Evolutionary conservation across 1,140 invertebrate species (phyloP), one percentile per base, ranked within the genome.

Genomic region (Saccostrea cuccullata): DNA sequence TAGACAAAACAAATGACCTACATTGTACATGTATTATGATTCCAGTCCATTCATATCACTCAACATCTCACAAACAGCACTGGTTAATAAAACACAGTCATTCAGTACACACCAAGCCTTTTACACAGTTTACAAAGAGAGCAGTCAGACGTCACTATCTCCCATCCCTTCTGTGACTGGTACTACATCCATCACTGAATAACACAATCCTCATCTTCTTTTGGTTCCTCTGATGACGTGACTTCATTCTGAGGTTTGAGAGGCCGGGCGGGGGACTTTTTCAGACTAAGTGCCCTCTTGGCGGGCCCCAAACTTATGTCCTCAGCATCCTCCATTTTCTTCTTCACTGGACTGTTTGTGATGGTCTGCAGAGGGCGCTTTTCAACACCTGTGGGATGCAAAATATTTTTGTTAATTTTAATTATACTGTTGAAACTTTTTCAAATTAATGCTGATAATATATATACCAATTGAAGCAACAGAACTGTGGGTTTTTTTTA

Each of bases 331-430:
- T 86, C 67, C 6, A 26, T 12, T 55, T 9, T 77, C 26, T 73
- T 84, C 70, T 89, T 89, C 30, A 83, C 55, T 11, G 88, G 88
- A 85, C 88, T 89, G n/a, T 89, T 89, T 36, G 88, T 89, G 47
- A 89, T 89, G 3, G 88, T 84, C 84, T 84, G 84, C 15, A 89
- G 77, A 67, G 88, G 88, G 40, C 77, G 86, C 67, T 89, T 89
- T 47, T 89, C 86, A 47, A 77, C 86, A 55, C 26, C 60, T 83
- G 67, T 23, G 30, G n/a, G 67, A 67, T n/a, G 55, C 55, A 17
- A 11, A 30, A 23, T 26, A 36, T 58, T 56, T 84, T 23, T 47
- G 47, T 47, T 47, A 47, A 47, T 47, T 47, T 47, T 36, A n/a
- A 36, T 36, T 8, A 47, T 3, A 47, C 47, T 47, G 47, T 5